Base-by-base conservation (phyloP, 2,797 vertebrate species). In the Amblyopsis hoosieri region DNA sequence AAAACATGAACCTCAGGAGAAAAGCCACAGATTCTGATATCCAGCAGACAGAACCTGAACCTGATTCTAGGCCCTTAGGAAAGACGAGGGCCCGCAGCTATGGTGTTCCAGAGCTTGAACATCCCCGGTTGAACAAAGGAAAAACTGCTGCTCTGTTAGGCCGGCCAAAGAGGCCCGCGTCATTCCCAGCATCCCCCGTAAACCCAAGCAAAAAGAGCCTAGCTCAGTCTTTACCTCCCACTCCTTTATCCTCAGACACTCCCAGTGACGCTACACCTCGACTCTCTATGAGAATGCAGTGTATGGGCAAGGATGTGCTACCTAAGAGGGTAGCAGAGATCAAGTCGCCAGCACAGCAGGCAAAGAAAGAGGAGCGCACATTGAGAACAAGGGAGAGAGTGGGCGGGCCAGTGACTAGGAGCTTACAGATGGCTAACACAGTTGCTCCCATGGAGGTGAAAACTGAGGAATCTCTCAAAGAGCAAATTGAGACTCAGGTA, bases 321-420 rank as follows among this genome's bases (percentile, higher is more conserved):
- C 61, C 91, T 60, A 96, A 90, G 87, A 96, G 91, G 79, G 89
- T 88, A 46, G 85, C 86, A 54, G 95, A 86, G 76, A 90, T 29
- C 88, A 93, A 90, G 92, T 84, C 54, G 5, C 83, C 83, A 60
- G 83, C 60, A 0, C 83, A 76, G 53, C 81, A 85, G 64, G 62
- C 61, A 80, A 97, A 95, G 81, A 97, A 94, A 80, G 92, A 94
- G 70, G 95, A 96, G 64, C 94, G 95, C 2, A 91, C 80, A 45
- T 81, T 87, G 0, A 94, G 95, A 72, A 92, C 87, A 2, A 90
- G 96, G 69, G 95, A 96, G 67, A 87, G 96, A 74, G 88, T 93
- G 1, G 94, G 96, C 17, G 97, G 97, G 64, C 97, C 98, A 0
- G 82, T 98, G 69, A 99, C 97, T 45, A 94, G 98, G 52, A 99